Base-by-base conservation (phyloP, 2,888 invertebrate species). In the Maniola hyperantus region DNA sequence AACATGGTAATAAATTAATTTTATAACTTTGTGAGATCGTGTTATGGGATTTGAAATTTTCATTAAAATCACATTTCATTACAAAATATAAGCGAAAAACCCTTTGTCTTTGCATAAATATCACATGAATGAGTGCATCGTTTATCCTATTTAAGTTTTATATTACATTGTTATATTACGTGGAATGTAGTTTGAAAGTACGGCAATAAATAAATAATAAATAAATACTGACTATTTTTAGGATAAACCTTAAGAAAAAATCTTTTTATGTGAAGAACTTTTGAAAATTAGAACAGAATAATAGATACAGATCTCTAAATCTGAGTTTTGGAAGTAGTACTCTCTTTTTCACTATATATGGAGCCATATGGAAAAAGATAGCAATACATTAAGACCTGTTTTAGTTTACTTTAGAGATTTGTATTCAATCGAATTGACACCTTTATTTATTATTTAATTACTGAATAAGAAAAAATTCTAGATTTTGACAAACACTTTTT, bases 71-170 rank as follows among this genome's bases (percentile, higher is more conserved):
- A 39, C 20, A 54, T 60, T 50, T 60, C 36, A 55, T 58, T 61
- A 68, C 63, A 70, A 70, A 68, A 70, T 70, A 70, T 68, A 70
- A 69, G 70, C 69, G 65, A 64, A 65, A 64, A 66, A 51, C 57
- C 53, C 34, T 69, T 67, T 65, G 66, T 67, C 66, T 60, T 68
- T 69, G 71, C 68, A 71, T 74, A 83, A 85, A 86, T 89, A 89
- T 88, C 89, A 89, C 88, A 89, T 87, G 87, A 84, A 87, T 88
- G 87, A 87, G 88, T 88, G 89, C 87, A 82, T 82, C 79, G 59
- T 81, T 77, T 71, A 76, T 77, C 54, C 60, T 60, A 58, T 54
- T 48, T 60, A 60, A 36, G 10, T 60, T 48, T 20, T 54, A 53
- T 53, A 77, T 82, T 61, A 61, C 50, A 59, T 34, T 59, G 77